Conservation (phyloP, 2,888 invertebrate genomes). For the Dermolepida albohirtum region DNA sequence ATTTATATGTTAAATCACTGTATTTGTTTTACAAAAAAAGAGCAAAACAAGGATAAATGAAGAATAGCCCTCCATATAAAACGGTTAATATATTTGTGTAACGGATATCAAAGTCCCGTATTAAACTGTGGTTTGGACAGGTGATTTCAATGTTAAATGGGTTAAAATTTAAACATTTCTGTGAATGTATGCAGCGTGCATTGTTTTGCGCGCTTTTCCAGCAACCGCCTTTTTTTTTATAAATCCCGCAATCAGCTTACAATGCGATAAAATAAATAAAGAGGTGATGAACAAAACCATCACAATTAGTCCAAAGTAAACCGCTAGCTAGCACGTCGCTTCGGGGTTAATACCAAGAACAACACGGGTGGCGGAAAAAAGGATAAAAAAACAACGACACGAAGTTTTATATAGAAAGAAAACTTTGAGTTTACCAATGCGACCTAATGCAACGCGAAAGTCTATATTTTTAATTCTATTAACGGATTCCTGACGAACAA, state of each 20-base stretch:
- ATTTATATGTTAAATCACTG: no score
- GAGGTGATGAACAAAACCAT: conserved; percentile 38
- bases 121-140: background rate
- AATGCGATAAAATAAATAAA: conserved; percentile 37
- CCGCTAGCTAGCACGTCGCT: conserved; percentile 15
- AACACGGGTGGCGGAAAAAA: conserved; percentile 11
- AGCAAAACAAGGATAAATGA: no score
- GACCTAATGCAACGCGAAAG: conserved; percentile 4
- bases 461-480: conserved; percentile 27
- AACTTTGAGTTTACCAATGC: conserved; percentile 1
- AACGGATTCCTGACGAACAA: conserved; percentile 5
- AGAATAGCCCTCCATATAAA: no score
- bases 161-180: conserved; percentile 16
- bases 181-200: background rate
- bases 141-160: conserved; percentile 12
- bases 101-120: no score
- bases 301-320: conserved; percentile 33
- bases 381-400: conserved; percentile 4
- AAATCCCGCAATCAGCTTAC: conserved; percentile 41
- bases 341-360: conserved; percentile 25
- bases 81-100: no score
- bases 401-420: conserved; percentile 13
- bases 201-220: background rate
- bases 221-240: background rate
- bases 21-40: no score